phyloP scores from a whole-genome alignment of 2,888 invertebrate genomes.

The Andrena chrysosceles region DNA sequence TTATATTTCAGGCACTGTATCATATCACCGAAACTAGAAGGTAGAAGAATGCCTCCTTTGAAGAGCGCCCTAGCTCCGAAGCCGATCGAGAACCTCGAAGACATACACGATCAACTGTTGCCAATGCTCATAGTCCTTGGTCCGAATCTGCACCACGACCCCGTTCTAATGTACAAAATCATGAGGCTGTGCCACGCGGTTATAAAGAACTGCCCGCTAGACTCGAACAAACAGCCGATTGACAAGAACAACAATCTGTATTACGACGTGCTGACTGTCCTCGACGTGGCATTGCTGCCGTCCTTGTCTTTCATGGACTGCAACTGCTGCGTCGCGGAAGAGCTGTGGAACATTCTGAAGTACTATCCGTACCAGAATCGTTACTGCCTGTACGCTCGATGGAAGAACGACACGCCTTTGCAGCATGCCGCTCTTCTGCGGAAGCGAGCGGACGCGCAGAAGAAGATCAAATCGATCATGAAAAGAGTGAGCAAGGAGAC shows the following conservation, averaged over 20 bases:
- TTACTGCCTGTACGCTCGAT: constrained; percentile 95
- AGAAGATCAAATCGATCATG: constrained; percentile 98
- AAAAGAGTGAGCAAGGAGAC: constrained; percentile 99
- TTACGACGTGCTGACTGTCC: constrained; percentile 93
- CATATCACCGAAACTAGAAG: constrained; percentile 90
- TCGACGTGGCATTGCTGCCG: constrained; percentile 96
- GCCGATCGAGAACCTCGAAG: constrained; percentile 89
- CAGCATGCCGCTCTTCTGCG: constrained; percentile 94
- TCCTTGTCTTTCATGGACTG: constrained; percentile 96
- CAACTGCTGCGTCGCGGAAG: constrained; percentile 98
- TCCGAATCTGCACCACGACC: constrained; percentile 94
- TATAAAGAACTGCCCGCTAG: constrained; percentile 80
- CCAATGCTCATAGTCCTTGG: constrained; percentile 95
- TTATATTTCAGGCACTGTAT: constrained; percentile 88
- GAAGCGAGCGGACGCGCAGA: constrained; percentile 94
- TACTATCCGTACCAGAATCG: constrained; percentile 94
- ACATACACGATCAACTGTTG: constrained; percentile 91
- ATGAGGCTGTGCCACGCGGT: constrained; percentile 85
- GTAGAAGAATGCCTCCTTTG: constrained; percentile 85
- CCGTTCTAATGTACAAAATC: constrained; percentile 95
- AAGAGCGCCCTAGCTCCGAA: constrained; percentile 88
- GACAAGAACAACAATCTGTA: constrained; percentile 87
- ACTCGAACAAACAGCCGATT: constrained; percentile 79
- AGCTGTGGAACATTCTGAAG: constrained; percentile 96
- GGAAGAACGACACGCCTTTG: constrained; percentile 96